Base-by-base conservation (phyloP, 1,140 invertebrate species). In the Kradibia gibbosae region DNA sequence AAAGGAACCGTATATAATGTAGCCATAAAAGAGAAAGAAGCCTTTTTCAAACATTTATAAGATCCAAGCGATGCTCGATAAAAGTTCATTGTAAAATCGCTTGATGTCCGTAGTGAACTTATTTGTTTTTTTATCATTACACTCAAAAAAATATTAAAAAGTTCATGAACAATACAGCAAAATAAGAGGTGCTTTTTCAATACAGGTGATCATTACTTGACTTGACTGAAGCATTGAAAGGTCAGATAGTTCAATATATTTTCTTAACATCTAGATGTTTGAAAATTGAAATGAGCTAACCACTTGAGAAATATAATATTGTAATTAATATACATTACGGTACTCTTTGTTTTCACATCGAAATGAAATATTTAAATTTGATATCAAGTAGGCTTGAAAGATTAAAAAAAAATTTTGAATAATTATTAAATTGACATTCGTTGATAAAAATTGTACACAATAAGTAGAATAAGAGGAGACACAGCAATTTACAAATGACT, bases 21-120 rank as follows among this genome's bases (percentile, higher is more conserved):
- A 31, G 55, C 39, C 67, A n/a, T 1, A 25, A 73, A 73, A 53
- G 48, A 53, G 67, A 25, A 72, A 80, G 60, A 73, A 79, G 31
- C 42, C 73, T 28, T 34, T 8, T 25, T 74, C 20, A n/a, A 42
- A n/a, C 20, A 45, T 73, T 80, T 62, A 80, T 57, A 65, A 71
- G 70, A 74, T 71, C 71, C 78, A 48, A 57, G 78, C 36, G 78
- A 42, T 42, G 28, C 70, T 48, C 50, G 57, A 80, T 80, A 80
- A 80, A 80, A 80, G 70, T 80, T 25, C 53, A 20, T 74, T 57
- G 78, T 74, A 80, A 80, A 80, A 62, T 73, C 39, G 67, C 62
- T 13, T 5, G 22, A 31, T 2, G 13, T 28, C 1, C 11, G 42
- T n/a, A 42, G 55, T 65, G 65, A 77, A 77, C 57, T 65, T 77